Evolutionary conservation across 1,140 invertebrate genomes (phyloP).

Genomic region (Idris sp.): DNA sequence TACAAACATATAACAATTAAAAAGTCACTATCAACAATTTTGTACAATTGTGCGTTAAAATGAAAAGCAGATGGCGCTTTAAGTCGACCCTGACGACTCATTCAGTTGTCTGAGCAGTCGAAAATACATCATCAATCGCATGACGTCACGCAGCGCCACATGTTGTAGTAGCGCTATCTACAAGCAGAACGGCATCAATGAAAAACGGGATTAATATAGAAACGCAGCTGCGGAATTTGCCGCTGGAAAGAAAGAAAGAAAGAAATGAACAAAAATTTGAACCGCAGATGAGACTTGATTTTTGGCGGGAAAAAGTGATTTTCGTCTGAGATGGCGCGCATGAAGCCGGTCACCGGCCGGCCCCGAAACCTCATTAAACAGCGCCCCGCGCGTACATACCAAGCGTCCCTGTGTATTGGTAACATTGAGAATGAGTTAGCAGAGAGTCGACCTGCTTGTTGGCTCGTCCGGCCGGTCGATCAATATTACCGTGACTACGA

Average conservation of each 20-base stretch:
- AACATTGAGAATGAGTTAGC: conserved; percentile 53
- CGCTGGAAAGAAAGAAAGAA: too few species aligned
- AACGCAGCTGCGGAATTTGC: too few species aligned
- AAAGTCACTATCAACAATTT: too few species aligned
- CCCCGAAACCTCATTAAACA: conserved; percentile 46
- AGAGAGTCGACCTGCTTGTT: conserved; percentile 35
- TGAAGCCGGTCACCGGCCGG: conserved; percentile 53
- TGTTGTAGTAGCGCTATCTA: conserved; percentile 22
- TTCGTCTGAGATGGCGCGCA: conserved; percentile 47
- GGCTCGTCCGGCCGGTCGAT: conserved; percentile 39
- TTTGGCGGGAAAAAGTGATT: conserved; percentile 44
- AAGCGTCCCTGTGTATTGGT: conserved; percentile 31
- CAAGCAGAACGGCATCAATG: conserved; percentile 12
- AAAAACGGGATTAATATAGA: conserved; percentile 5
- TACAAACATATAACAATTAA: too few species aligned
- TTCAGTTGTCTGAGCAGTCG: neutral
- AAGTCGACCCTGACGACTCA: neutral
- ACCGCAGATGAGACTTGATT: too few species aligned
- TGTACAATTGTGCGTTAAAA: too few species aligned
- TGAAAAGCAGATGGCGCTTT: neutral
- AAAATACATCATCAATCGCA: conserved; percentile 13
- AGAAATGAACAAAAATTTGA: neutral
- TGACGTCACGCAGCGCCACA: conserved; percentile 26
- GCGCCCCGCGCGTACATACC: conserved; percentile 2
- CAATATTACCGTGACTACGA: conserved; percentile 53